Conservation (phyloP, 2,797 vertebrate species). For the Lagodon rhomboides region DNA sequence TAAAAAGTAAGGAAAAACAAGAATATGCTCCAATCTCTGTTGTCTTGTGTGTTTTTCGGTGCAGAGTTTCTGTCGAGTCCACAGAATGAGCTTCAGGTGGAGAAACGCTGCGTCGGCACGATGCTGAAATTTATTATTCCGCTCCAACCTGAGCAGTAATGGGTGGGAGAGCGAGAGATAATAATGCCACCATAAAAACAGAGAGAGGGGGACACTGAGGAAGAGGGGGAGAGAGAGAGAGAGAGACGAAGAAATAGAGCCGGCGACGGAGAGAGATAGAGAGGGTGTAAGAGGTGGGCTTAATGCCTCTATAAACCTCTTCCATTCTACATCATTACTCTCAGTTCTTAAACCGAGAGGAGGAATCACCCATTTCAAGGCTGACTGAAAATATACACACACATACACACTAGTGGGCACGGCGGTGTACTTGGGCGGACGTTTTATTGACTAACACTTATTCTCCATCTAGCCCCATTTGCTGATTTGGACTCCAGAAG, state of each 20-base stretch:
- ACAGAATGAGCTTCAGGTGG: slow-evolving; percentile 72
- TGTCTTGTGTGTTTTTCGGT: slow-evolving; percentile 54
- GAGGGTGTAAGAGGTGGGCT: slow-evolving; percentile 65
- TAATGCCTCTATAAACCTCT: slow-evolving; percentile 80
- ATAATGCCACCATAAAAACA: slow-evolving; percentile 81
- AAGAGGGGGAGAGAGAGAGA: slow-evolving; percentile 39
- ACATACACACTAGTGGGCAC: slow-evolving; percentile 37
- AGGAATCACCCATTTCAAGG: slow-evolving; percentile 78
- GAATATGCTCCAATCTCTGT: slow-evolving; percentile 40
- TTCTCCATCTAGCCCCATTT: slow-evolving; percentile 70
- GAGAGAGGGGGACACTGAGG: slow-evolving; percentile 61
- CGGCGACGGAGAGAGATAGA: slow-evolving; percentile 43
- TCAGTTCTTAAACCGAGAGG: slow-evolving; percentile 72
- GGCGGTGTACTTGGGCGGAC: slow-evolving; percentile 47
- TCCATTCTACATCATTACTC: slow-evolving; percentile 82
- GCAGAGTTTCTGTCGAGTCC: slow-evolving; percentile 74
- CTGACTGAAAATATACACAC: slow-evolving; percentile 69
- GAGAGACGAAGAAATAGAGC: slow-evolving; percentile 51
- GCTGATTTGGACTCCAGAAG: slow-evolving; percentile 62
- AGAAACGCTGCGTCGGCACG: slow-evolving; percentile 79
- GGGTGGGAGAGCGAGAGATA: slow-evolving; percentile 77
- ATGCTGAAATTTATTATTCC: slow-evolving; percentile 79
- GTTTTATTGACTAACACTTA: slow-evolving; percentile 77
- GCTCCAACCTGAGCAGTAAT: slow-evolving; percentile 80
- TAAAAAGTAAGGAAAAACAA: slow-evolving; percentile 14